Conservation (phyloP, 2,113 vertebrate genomes). For the Cryptotis parvus region DNA sequence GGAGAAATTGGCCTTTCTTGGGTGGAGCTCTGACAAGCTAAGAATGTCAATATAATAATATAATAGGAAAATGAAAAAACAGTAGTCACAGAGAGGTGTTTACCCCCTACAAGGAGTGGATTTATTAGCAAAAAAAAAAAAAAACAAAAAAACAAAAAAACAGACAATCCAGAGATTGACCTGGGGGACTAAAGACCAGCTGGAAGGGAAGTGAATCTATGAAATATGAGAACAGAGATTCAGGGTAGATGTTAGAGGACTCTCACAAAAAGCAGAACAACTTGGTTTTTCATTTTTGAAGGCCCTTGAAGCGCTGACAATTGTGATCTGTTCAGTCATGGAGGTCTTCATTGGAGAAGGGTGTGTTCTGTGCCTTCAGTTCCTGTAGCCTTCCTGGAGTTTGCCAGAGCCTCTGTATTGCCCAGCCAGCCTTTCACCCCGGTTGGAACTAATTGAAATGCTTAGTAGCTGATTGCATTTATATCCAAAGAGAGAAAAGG, state of each 20-base stretch:
- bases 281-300: background rate
- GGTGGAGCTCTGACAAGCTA: too few species aligned
- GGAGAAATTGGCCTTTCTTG: too few species aligned
- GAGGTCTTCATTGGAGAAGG: background rate
- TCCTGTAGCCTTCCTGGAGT: background rate
- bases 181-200: background rate
- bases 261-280: background rate
- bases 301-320: background rate
- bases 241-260: background rate
- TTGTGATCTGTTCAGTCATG: background rate
- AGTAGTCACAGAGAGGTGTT: background rate
- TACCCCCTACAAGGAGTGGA: background rate
- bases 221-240: background rate
- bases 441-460: background rate
- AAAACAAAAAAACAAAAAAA: too few species aligned
- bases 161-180: background rate
- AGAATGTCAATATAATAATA: too few species aligned
- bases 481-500: background rate
- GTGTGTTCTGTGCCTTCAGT: too few species aligned
- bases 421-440: too few species aligned
- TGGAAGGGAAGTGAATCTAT: background rate
- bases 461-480: background rate
- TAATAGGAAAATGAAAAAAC: background rate
- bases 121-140: background rate
- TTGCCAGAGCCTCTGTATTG: rapidly evolving